Evolutionary conservation across 1,140 invertebrate genomes (phyloP).

Genomic region (Drosophila repletoides): DNA sequence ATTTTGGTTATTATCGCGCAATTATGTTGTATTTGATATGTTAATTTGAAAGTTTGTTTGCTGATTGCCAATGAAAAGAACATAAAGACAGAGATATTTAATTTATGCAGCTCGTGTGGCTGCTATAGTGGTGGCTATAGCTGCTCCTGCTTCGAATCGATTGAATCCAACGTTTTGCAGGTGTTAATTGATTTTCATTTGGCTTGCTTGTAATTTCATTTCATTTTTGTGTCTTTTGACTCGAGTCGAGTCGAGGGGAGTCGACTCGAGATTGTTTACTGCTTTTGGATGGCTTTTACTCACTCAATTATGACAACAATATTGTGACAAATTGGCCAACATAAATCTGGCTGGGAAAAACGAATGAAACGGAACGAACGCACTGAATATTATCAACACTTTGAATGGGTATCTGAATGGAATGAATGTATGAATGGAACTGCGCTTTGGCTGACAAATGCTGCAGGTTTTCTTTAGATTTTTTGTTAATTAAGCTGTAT

Average conservation of each 20-base stretch:
- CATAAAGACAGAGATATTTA: slow-evolving; percentile 59
- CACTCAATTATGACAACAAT: slow-evolving; percentile 58
- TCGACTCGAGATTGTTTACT: too few relatives aligned
- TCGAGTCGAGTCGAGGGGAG: too few relatives aligned
- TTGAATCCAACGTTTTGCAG: slow-evolving; percentile 49
- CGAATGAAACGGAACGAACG: too few relatives aligned
- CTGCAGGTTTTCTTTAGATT: slow-evolving; percentile 66
- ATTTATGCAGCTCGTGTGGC: slow-evolving; percentile 70
- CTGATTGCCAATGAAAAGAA: slow-evolving; percentile 56
- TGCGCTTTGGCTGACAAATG: slow-evolving; percentile 50
- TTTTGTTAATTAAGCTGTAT: slow-evolving; percentile 81
- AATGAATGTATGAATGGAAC: slow-evolving; percentile 66
- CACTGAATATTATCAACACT: slow-evolving; percentile 27
- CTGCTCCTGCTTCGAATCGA: slow-evolving; percentile 41
- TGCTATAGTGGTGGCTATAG: too few relatives aligned
- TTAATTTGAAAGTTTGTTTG: slow-evolving; percentile 55
- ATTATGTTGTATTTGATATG: slow-evolving; percentile 80
- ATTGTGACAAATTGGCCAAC: slow-evolving; percentile 49
- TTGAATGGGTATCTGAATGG: slow-evolving; percentile 29
- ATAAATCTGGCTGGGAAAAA: slow-evolving; percentile 53
- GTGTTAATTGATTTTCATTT: slow-evolving; percentile 78
- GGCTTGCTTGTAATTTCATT: slow-evolving; percentile 59
- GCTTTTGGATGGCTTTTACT: slow-evolving; percentile 40
- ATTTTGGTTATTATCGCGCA: slow-evolving; percentile 66
- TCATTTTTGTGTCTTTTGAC: slow-evolving; percentile 43